Conservation (phyloP, 2,113 vertebrate species). For the Anoplopoma fimbria region DNA sequence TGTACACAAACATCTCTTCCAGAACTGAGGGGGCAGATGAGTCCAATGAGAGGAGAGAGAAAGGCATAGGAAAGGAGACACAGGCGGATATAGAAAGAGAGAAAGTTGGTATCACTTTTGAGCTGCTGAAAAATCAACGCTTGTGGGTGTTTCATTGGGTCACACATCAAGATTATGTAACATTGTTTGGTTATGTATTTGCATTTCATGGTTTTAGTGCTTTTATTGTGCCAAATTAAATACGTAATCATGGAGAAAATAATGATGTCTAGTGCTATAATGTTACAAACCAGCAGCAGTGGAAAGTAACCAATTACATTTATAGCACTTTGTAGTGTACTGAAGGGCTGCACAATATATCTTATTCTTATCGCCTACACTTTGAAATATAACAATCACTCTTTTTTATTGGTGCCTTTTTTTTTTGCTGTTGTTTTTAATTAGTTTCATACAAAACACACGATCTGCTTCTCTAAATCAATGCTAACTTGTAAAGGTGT, state of each 20-base stretch:
- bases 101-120: constrained; percentile 31
- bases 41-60: constrained; percentile 30
- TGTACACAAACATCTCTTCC: constrained; percentile 43
- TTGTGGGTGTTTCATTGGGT: constrained; percentile 59
- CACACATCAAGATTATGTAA: constrained; percentile 52
- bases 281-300: neutral
- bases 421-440: no score
- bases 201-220: constrained; percentile 14
- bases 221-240: constrained; percentile 14
- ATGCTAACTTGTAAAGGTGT: no score
- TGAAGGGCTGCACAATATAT: neutral
- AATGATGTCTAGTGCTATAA: neutral
- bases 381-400: neutral
- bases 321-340: neutral
- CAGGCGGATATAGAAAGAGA: constrained; percentile 31
- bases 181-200: constrained; percentile 28
- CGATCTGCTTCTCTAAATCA: neutral
- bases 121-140: constrained; percentile 41
- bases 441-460: neutral
- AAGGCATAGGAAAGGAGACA: constrained; percentile 22
- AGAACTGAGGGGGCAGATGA: constrained; percentile 35
- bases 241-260: neutral
- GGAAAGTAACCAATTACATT: neutral
- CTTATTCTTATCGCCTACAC: neutral
- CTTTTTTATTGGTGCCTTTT: neutral